Base-by-base conservation (phyloP, 2,113 vertebrate genomes). In the Gasterosteus nipponicus region DNA sequence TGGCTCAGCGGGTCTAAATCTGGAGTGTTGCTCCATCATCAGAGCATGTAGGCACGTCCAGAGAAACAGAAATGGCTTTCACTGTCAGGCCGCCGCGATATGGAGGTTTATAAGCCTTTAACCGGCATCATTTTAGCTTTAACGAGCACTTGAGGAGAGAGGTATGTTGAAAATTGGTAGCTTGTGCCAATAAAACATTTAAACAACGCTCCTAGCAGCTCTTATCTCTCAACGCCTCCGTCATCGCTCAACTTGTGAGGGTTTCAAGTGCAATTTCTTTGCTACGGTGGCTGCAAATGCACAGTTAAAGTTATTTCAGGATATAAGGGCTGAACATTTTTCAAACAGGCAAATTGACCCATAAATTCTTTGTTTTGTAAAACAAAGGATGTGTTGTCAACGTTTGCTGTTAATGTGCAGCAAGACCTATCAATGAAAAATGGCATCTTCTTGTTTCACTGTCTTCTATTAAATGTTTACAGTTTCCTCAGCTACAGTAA, bases 71-170 rank as follows among this genome's bases (percentile, higher is more conserved):
- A 73, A 76, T 77, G 73, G 70, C 83, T 89, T 92, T 91, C 76
- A 71, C 89, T 33, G 18, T 80, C 59, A 75, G 76, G 61, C 83
- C 60, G 75, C 80, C 57, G 81, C 3, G 44, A 87, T 85, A 76
- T 39, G 53, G 73, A 10, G n/a, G 69, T 91, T 92, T 91, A 92
- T 92, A 91, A 92, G 89, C 86, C 75, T 90, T 84, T 92, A 90
- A 90, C 89, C 84, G 85, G 68, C 81, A 83, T 93, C 87, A 90
- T 90, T 92, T 87, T 91, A 86, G 83, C 74, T 93, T 91, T 90
- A 91, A 92, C 89, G 86, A 91, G 84, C 73, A 67, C 84, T 90
- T 74, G 74, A 87, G 85, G 77, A 77, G 82, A 81, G 80, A 91
- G 88, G 89, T 90, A 91, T 93, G 89, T 85, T 84, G 78, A 83